Percentiles rank a stretch among this genome's conserved stretches.
Conservation (phyloP, 2,113 vertebrate genomes). For the Menidia beryllina region DNA sequence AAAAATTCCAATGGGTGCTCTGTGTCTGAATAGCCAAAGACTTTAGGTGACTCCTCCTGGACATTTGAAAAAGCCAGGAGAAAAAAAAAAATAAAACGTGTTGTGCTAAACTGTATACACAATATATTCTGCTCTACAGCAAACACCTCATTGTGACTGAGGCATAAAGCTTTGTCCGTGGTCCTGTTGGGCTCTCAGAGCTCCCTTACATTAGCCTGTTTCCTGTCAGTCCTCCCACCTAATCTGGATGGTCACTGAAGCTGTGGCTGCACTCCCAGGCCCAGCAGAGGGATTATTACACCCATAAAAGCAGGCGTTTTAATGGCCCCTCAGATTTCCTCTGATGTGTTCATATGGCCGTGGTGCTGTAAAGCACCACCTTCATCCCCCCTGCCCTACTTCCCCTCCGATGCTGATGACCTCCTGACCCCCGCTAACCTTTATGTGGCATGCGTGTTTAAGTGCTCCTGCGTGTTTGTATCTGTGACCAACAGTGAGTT, state of each 20-base stretch:
- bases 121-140: slow-evolving; percentile 12
- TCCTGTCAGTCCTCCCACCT: slow-evolving; percentile 72
- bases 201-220: slow-evolving; percentile 66
- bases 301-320: slow-evolving; percentile 80
- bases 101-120: slow-evolving; percentile 11
- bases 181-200: slow-evolving; percentile 47
- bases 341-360: slow-evolving; percentile 74
- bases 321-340: slow-evolving; percentile 77
- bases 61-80: slow-evolving; percentile 13
- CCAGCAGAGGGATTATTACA: slow-evolving; percentile 76
- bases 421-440: slow-evolving; percentile 69
- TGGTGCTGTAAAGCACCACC: slow-evolving; percentile 69
- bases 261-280: slow-evolving; percentile 67
- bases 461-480: slow-evolving; percentile 48
- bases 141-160: slow-evolving; percentile 30
- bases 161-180: slow-evolving; percentile 53
- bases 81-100: slow-evolving; percentile 13
- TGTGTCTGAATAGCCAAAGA: slow-evolving; percentile 18
- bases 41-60: slow-evolving; percentile 29
- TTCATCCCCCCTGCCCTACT: slow-evolving; percentile 42
- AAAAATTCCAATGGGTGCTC: not conserved
- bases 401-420: slow-evolving; percentile 31
- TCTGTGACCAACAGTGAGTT: slow-evolving; percentile 46
- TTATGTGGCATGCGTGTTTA: slow-evolving; percentile 53
- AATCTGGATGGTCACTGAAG: slow-evolving; percentile 66